phyloP scores from a whole-genome alignment of 2,113 vertebrate genomes.

The Copsychus sechellarum region DNA sequence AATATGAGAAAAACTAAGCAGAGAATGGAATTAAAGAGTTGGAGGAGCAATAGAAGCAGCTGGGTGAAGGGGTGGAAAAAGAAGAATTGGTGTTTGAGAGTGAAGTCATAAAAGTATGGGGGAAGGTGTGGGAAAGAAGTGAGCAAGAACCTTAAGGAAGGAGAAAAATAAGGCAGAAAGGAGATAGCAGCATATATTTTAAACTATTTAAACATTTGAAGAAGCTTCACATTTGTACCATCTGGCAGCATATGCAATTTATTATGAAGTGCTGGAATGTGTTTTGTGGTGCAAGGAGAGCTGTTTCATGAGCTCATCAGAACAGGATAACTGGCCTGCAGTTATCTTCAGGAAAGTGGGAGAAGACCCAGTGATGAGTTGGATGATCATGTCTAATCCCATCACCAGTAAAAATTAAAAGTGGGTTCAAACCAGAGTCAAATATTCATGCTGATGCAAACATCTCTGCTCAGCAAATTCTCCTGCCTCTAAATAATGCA shows the following conservation, averaged over 20 bases:
- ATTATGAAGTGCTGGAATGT: conserved; percentile 13
- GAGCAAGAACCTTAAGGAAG: conserved; percentile 45
- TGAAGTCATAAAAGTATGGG: conserved; percentile 52
- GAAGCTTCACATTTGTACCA: conserved; percentile 39
- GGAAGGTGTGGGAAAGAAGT: conserved; percentile 65
- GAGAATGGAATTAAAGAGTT: conserved; percentile 9
- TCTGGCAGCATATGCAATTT: conserved; percentile 46
- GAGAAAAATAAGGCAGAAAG: conserved; percentile 40
- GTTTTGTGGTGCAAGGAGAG: background rate
- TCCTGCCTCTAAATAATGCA: background rate
- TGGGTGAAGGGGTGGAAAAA: conserved; percentile 52
- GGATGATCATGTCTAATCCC: background rate
- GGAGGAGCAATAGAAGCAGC: conserved; percentile 28
- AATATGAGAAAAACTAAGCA: background rate
- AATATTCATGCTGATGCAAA: background rate
- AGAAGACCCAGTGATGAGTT: background rate
- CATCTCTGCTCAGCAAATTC: background rate
- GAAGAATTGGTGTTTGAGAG: background rate
- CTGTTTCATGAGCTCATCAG: background rate
- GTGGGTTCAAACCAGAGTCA: background rate
- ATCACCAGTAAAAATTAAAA: background rate
- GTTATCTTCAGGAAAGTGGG: background rate
- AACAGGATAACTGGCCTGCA: background rate
- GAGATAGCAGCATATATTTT: conserved; percentile 23
- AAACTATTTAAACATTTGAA: conserved; percentile 27